These are phyloP conservation scores for Chaetops frenatus DNA, from an alignment of 2,113 vertebrate species.

Conservation along the genomic window DNA sequence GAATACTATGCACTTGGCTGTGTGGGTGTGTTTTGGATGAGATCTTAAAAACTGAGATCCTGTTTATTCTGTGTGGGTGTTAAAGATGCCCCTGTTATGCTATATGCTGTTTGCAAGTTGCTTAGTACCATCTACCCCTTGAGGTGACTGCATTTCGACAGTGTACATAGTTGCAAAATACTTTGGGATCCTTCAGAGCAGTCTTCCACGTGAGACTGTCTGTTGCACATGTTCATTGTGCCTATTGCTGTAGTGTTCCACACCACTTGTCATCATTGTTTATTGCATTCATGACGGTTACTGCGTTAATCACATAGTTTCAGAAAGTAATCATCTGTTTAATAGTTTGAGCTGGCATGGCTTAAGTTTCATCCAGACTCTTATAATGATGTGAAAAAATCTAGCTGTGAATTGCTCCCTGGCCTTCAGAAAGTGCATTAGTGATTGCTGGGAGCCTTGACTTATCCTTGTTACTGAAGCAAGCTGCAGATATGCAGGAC, in stretches of 20 bases:
- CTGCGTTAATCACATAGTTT: background rate
- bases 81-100: background rate
- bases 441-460: background rate
- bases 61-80: constrained; percentile 8
- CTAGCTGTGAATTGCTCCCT: background rate
- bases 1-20: background rate
- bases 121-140: background rate
- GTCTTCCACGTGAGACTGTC: background rate
- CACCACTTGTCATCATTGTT: background rate
- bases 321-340: background rate
- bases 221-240: background rate
- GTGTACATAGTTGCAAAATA: background rate
- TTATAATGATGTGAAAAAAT: background rate
- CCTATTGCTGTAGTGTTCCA: background rate
- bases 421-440: background rate
- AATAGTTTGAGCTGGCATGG: background rate
- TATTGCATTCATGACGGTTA: background rate
- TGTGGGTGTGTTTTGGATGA: constrained; percentile 22
- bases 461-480: background rate
- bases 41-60: background rate
- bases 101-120: background rate
- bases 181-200: background rate
- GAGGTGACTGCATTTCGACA: background rate
- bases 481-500: background rate
- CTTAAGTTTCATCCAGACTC: background rate